Conservation (phyloP, 1,140 invertebrate genomes). For the Drosophila pseudoananassae region DNA sequence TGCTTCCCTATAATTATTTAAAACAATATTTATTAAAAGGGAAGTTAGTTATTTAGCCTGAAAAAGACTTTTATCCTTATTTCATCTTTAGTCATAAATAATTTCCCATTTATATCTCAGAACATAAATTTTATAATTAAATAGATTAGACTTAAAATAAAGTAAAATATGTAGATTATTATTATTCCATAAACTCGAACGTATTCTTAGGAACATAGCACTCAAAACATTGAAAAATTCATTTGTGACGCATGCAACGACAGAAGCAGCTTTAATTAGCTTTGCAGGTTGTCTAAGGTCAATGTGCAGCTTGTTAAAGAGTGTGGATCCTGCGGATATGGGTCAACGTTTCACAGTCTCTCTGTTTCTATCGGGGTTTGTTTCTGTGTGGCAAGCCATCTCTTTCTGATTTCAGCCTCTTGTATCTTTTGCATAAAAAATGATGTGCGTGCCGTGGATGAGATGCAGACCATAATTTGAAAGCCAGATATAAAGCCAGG, state of each 20-base stretch:
- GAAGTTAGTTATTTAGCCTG: too few species aligned
- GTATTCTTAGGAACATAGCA: too few species aligned
- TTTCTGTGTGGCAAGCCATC: neutral
- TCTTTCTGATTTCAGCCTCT: neutral
- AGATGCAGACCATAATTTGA: conserved; percentile 19
- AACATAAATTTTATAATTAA: neutral
- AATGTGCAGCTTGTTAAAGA: conserved; percentile 41
- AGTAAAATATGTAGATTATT: too few species aligned
- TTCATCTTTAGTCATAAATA: too few species aligned
- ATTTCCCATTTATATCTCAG: neutral
- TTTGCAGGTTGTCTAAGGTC: conserved; percentile 51
- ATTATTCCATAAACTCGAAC: too few species aligned
- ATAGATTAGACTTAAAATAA: neutral
- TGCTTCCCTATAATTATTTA: neutral
- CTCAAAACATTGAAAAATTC: too few species aligned
- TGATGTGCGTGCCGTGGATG: conserved; percentile 60
- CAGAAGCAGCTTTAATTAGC: conserved; percentile 52
- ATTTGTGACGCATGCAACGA: conserved; percentile 3
- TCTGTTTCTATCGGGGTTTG: neutral
- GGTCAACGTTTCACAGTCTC: conserved; percentile 44
- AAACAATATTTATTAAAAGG: neutral
- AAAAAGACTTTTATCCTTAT: neutral
- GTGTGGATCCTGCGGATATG: conserved; percentile 54
- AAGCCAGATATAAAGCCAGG: conserved; percentile 33
- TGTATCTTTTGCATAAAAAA: conserved; percentile 57